Base-by-base conservation (phyloP, 2,888 invertebrate genomes). In the Ectemnius continuus region DNA sequence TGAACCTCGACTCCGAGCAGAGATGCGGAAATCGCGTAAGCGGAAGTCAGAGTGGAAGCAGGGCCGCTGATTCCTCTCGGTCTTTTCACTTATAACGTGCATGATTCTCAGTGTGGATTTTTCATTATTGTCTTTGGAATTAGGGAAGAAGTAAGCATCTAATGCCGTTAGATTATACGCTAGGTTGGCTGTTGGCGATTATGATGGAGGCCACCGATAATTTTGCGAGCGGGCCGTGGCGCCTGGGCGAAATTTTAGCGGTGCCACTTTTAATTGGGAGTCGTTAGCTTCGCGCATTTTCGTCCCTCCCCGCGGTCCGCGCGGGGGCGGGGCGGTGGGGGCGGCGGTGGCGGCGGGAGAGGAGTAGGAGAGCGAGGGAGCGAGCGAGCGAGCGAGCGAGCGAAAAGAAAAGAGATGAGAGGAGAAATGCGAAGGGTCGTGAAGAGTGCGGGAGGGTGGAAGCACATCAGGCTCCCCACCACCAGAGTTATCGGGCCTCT, bases 211-310 rank as follows among this genome's bases (percentile, higher is more conserved):
- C 61, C 62, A n/a, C 23, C 64, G 72, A 64, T 67, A 68, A 73
- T 68, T 56, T 63, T 26, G 16, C 36, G 36, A 36, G 59, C 36
- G 48, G 16, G 46, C 77, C 66, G 67, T 13, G 61, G 68, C 56
- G 63, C 70, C 71, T 79, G 68, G 79, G 77, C 80, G 81, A 84
- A 86, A 83, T 80, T 83, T 79, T 75, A 79, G 91, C 92, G 92
- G 92, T 91, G 58, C 63, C 76, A 91, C 91, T 92, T 92, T 92
- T 92, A 92, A 93, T 93, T 92, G 92, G 91, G 91, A 91, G 91
- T 92, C 92, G 92, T 92, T 92, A 92, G 88, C 92, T 92, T 92
- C 92, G 92, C 92, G 92, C 92, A 92, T 92, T 93, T 92, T 92
- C 92, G 92, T 92, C 92, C 36, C 36, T 36, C 36, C 11, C 23